Evolutionary conservation across 2,113 vertebrate species (phyloP), one percentile per base, ranked within the genome.

Genomic region (Corythornis madagascariensis): DNA sequence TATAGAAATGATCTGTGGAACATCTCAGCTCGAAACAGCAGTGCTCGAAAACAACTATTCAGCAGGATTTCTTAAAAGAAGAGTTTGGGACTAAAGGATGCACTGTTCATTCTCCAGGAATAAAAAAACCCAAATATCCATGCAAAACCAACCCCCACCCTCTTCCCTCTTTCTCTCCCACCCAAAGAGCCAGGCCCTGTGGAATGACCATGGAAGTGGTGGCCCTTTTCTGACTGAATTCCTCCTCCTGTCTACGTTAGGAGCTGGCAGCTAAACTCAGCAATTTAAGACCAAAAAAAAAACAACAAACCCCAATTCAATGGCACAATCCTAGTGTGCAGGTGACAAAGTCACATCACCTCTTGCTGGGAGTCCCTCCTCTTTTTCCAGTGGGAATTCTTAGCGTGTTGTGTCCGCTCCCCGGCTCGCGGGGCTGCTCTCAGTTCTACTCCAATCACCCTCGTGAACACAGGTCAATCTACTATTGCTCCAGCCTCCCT

Each of bases 1-100:
- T 97, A 97, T 97, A 98, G 97, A 98, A 98, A 97, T 93, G 86
- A 97, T 96, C 94, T 96, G 89, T 93, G 94, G 88, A 95, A 93
- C 81, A 56, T 78, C 87, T 97, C 83, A 56, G 82, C 86, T 97
- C 48, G 55, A 93, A 96, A 95, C 64, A 89, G 95, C 93, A 88
- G 82, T 95, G 90, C 95, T 93, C 6, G 4, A 73, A 97, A 93
- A 60, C 95, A 92, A 85, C 40, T 88, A 86, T 69, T 90, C 91
- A 85, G 87, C 88, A 83, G 86, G 83, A 92, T 26, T 31, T 74
- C 70, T 25, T 95, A 67, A 93, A 93, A 96, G 87, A 95, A 96
- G 84, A 80, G 88, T 86, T 89, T 93, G 92, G 65, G 67, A 91
- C 92, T 85, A 86, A 92, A 96, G 86, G 93, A 83, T 76, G 82